These are phyloP conservation scores for Troglohyphantes excavatus DNA, from an alignment of 2,888 invertebrate species.

Conservation along the genomic window DNA sequence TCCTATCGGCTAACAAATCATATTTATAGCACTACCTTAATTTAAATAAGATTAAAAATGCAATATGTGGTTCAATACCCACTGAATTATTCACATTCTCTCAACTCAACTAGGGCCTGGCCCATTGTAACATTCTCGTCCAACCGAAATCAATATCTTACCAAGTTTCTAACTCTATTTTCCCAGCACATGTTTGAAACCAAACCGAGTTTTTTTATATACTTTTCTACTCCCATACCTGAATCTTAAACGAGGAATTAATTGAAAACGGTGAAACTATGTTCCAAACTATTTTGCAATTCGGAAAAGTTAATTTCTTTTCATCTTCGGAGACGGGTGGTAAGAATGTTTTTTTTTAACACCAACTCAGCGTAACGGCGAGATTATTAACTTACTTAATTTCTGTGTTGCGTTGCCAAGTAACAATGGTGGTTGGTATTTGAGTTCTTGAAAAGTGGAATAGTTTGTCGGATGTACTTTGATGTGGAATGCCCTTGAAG, in stretches of 20 bases:
- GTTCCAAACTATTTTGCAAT: constrained; percentile 55
- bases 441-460: too few species aligned
- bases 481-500: too few species aligned
- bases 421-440: neutral
- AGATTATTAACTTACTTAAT: constrained; percentile 48
- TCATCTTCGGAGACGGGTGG: neutral
- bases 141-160: neutral
- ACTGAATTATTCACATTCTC: constrained; percentile 1
- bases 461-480: too few species aligned
- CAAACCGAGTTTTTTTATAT: neutral
- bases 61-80: constrained; percentile 3
- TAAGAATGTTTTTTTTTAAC: constrained; percentile 20
- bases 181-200: neutral
- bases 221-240: neutral
- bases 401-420: constrained; percentile 24
- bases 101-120: neutral
- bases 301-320: constrained; percentile 43
- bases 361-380: neutral
- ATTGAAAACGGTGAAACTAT: constrained; percentile 39
- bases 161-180: constrained; percentile 8
- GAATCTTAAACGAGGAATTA: constrained; percentile 43
- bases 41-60: constrained; percentile 9
- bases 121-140: neutral
- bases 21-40: neutral
- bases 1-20: too few species aligned